These are phyloP conservation scores for Icerya purchasi DNA, from an alignment of 2,888 invertebrate genomes.

Conservation along the genomic window DNA sequence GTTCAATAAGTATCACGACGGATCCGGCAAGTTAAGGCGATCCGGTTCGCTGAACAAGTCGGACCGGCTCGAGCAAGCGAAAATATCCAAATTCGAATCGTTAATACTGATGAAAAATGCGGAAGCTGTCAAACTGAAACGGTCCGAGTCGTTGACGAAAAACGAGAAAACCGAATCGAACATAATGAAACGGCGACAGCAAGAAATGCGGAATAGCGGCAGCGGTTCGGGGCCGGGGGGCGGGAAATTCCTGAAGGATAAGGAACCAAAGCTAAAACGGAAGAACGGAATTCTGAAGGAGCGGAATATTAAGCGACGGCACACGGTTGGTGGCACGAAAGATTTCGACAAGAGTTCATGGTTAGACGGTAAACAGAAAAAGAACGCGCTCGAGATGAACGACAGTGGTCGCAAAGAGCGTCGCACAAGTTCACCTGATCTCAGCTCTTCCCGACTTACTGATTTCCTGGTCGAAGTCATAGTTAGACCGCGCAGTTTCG, in stretches of 20 bases:
- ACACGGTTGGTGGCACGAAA: slow-evolving; percentile 84
- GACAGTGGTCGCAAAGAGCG: slow-evolving; percentile 27
- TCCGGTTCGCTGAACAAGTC: slow-evolving; percentile 21
- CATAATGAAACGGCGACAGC: slow-evolving; percentile 42
- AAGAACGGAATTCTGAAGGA: slow-evolving; percentile 53
- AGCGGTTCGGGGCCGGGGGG: background rate
- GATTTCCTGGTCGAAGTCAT: slow-evolving; percentile 17
- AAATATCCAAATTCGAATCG: slow-evolving; percentile 24
- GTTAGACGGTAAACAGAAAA: slow-evolving; percentile 27
- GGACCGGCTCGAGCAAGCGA: slow-evolving; percentile 8
- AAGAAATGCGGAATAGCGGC: background rate
- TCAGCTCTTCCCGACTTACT: slow-evolving; percentile 25
- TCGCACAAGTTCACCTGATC: slow-evolving; percentile 38
- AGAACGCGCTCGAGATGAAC: slow-evolving; percentile 25
- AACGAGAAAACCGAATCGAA: slow-evolving; percentile 59
- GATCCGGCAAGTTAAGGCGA: slow-evolving; percentile 17
- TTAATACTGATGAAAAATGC: slow-evolving; percentile 26
- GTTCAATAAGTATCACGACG: slow-evolving; percentile 19
- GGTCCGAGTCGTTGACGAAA: slow-evolving; percentile 43
- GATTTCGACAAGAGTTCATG: slow-evolving; percentile 48
- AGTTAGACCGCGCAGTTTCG: slow-evolving; percentile 16
- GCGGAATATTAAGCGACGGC: slow-evolving; percentile 63
- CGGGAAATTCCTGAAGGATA: slow-evolving; percentile 20
- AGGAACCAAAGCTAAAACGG: slow-evolving; percentile 37
- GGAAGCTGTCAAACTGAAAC: slow-evolving; percentile 26